A percentile compares a stretch with the other conserved stretches of the same genome.
phyloP scores from a whole-genome alignment of 2,888 invertebrate species.

The Acanthacorydalis orientalis region DNA sequence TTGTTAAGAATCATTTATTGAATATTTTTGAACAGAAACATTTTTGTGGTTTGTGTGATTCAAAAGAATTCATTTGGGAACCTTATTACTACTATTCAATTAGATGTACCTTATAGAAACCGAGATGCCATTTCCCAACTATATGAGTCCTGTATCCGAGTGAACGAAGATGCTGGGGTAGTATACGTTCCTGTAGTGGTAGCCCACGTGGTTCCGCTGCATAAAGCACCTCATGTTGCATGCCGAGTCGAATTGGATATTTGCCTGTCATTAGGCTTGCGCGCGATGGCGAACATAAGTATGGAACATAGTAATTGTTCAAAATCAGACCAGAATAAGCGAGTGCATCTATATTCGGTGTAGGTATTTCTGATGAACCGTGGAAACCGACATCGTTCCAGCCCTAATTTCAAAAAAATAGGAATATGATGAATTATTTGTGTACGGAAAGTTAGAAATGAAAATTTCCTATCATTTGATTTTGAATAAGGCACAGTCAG shows the following conservation, averaged over 20 bases:
- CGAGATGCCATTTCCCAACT: constrained; percentile 51
- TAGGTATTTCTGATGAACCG: constrained; percentile 65
- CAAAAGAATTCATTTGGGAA: no score
- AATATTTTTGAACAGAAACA: no score
- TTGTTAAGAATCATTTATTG: no score
- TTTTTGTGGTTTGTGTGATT: no score
- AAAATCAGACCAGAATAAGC: constrained; percentile 61
- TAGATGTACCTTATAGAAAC: constrained; percentile 22
- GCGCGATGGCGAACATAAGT: constrained; percentile 71
- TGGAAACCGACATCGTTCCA: constrained; percentile 80
- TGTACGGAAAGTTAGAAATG: no score
- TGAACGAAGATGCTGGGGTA: constrained; percentile 59
- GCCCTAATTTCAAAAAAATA: constrained; percentile 36
- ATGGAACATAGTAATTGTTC: constrained; percentile 65
- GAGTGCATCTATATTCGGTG: constrained; percentile 71
- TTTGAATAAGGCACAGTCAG: no score
- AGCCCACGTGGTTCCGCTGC: constrained; percentile 62
- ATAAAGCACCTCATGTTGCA: constrained; percentile 53
- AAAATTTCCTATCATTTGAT: no score
- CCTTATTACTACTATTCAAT: no score
- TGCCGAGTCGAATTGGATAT: constrained; percentile 68
- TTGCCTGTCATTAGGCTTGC: constrained; percentile 71
- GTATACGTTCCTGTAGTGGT: constrained; percentile 53
- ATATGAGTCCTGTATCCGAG: constrained; percentile 32
- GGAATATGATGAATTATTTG: no score